Conservation (phyloP, 2,797 vertebrate genomes). For the Molossus molossus region DNA sequence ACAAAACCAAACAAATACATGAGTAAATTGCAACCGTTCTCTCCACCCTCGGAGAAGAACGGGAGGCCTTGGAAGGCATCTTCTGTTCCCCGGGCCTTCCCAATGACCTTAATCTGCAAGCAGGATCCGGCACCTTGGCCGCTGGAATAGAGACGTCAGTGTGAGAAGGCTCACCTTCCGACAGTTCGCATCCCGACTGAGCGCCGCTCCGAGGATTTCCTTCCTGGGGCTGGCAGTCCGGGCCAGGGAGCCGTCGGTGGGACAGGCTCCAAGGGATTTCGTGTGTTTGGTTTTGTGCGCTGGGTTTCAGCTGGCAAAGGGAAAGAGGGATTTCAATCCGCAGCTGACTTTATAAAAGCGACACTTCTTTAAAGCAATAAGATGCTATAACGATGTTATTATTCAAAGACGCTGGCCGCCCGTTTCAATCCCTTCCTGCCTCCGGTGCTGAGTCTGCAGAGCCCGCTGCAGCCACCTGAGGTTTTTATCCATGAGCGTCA, state of each 20-base stretch:
- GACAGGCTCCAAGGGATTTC: not conserved
- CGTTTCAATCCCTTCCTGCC: not conserved
- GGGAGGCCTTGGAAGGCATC: constrained; percentile 9
- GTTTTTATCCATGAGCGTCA: constrained; percentile 65
- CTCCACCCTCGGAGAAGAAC: constrained; percentile 73
- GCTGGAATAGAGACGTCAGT: constrained; percentile 68
- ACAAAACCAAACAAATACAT: too few species aligned
- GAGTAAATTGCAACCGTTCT: constrained; percentile 29
- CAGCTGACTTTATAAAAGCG: not conserved
- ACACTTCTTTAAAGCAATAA: not conserved
- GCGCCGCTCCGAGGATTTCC: constrained; percentile 53
- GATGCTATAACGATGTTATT: constrained; percentile 24
- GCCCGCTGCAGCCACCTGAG: not conserved
- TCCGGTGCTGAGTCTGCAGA: constrained; percentile 7
- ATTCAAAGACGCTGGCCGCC: constrained; percentile 56
- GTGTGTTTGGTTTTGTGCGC: not conserved
- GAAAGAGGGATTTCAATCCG: constrained; percentile 66
- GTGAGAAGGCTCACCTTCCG: constrained; percentile 24
- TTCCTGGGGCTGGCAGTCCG: not conserved
- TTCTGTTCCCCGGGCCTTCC: constrained; percentile 56
- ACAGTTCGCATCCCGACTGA: not conserved
- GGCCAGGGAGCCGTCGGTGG: not conserved
- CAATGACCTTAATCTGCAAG: constrained; percentile 80
- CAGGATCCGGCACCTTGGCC: constrained; percentile 35
- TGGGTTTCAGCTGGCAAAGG: constrained; percentile 37